A percentile compares a stretch with the other conserved stretches of the same genome.
Conservation (phyloP, 2,113 vertebrate genomes). For the Rhinoderma darwinii region DNA sequence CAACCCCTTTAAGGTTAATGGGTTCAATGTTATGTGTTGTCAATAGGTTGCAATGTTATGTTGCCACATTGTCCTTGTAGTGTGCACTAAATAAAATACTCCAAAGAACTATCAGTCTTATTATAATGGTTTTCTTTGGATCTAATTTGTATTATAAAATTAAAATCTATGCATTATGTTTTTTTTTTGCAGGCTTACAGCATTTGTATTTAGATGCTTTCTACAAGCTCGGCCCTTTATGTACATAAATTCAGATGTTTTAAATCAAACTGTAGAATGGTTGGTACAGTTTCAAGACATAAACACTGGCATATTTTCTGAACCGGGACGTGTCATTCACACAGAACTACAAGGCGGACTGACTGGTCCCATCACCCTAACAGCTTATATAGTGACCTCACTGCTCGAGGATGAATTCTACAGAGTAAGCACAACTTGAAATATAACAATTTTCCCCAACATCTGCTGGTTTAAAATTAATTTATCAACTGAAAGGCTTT, state of each 20-base stretch:
- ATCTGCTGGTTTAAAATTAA: neutral
- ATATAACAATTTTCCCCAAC: neutral
- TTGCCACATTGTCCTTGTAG: no score
- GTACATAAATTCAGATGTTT: slow-evolving; percentile 63
- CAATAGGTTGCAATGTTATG: no score
- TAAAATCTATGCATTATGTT: neutral
- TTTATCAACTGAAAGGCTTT: no score
- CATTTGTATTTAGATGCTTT: slow-evolving; percentile 78
- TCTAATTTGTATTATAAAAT: neutral
- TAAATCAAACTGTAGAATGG: slow-evolving; percentile 63
- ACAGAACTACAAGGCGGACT: slow-evolving; percentile 72
- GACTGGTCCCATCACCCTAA: slow-evolving; percentile 70
- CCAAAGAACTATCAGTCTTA: no score
- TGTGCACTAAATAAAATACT: no score
- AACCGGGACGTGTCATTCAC: slow-evolving; percentile 75
- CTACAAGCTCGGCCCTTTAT: slow-evolving; percentile 73
- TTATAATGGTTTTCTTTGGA: neutral
- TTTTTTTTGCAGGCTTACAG: slow-evolving; percentile 71
- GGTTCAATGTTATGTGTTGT: no score
- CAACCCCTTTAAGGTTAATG: no score
- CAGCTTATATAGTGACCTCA: slow-evolving; percentile 72
- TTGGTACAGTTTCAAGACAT: slow-evolving; percentile 62
- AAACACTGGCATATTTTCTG: slow-evolving; percentile 66
- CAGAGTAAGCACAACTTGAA: slow-evolving; percentile 28
- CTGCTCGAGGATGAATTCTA: slow-evolving; percentile 68